A percentile compares a stretch with the other conserved stretches of the same genome.
These are phyloP conservation scores for Tichodroma muraria DNA, from an alignment of 2,113 vertebrate genomes.

Conservation along the genomic window DNA sequence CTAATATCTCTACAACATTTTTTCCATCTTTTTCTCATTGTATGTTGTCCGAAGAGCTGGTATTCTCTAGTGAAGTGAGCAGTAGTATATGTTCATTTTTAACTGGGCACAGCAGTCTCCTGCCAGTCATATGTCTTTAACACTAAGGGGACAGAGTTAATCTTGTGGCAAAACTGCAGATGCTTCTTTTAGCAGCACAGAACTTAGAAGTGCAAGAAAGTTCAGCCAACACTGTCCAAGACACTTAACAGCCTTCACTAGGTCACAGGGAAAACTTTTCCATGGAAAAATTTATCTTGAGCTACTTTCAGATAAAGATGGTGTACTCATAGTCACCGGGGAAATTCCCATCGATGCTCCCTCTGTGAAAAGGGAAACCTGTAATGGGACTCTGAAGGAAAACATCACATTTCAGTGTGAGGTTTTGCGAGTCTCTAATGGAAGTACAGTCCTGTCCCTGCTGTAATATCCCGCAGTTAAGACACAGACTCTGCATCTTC, in stretches of 20 bases:
- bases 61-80: neutral
- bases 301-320: neutral
- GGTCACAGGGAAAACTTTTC: neutral
- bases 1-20: neutral
- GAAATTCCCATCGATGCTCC: neutral
- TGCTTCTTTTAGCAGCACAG: neutral
- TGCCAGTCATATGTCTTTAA: neutral
- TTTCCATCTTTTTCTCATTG: neutral
- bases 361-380: neutral
- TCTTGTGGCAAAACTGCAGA: neutral
- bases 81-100: neutral
- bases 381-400: neutral
- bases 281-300: neutral
- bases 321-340: neutral
- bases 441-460: neutral
- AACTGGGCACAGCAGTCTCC: neutral
- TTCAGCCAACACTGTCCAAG: neutral
- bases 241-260: neutral
- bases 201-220: neutral
- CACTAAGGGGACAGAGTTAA: neutral
- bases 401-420: neutral
- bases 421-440: neutral
- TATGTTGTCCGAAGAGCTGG: neutral
- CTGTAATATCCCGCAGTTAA: neutral
- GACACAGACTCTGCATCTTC: neutral